phyloP scores from a whole-genome alignment of 2,888 invertebrate genomes.

The Sericinus montela region DNA sequence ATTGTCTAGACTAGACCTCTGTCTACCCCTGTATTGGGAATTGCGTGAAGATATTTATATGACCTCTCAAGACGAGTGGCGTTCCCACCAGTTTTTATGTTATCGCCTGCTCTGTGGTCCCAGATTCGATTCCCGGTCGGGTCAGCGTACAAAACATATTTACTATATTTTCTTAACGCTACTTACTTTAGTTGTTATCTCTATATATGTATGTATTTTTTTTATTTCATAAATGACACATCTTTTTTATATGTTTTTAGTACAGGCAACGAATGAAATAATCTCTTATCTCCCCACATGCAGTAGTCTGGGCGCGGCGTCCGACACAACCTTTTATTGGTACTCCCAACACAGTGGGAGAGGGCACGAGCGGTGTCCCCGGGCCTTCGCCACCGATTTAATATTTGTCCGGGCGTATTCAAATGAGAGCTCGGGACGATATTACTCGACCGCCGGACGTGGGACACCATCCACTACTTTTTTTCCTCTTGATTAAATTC shows the following conservation, averaged over 20 bases:
- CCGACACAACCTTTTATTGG: not conserved
- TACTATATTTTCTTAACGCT: no score
- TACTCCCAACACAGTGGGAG: not conserved
- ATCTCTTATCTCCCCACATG: slow-evolving; percentile 1
- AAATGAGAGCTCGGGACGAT: slow-evolving; percentile 3
- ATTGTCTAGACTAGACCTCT: no score
- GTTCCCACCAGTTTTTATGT: no score
- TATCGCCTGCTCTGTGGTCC: no score
- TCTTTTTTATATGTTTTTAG: not conserved
- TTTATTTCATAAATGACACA: no score
- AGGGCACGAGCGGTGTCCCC: not conserved
- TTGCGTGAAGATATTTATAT: no score
- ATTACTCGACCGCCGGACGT: slow-evolving; percentile 5
- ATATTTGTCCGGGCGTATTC: slow-evolving; percentile 9
- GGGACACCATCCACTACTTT: not conserved
- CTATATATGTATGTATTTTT: no score
- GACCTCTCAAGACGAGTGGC: no score
- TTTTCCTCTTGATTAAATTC: slow-evolving; percentile 12
- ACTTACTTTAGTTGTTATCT: no score
- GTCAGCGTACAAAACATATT: no score
- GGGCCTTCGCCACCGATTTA: not conserved
- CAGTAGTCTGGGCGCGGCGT: not conserved
- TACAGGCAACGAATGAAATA: not conserved
- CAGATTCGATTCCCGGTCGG: no score
- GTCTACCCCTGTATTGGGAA: no score